Evolutionary conservation across 2,113 vertebrate species (phyloP), one percentile per base, ranked within the genome.

Genomic region (Salvelinus sp.): DNA sequence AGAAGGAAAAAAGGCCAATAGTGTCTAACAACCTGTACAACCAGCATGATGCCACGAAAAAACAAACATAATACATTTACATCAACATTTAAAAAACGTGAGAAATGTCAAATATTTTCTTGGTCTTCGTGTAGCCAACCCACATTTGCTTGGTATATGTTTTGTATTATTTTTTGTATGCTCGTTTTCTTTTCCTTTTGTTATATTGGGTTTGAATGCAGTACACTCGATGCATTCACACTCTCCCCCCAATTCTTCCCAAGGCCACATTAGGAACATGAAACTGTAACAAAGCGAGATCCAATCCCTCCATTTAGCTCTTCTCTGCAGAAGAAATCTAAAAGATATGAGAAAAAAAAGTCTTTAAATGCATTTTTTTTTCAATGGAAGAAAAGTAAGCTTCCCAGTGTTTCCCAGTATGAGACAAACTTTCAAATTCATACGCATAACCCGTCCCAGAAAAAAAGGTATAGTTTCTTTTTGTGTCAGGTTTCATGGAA

Each of bases 11-110:
- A 75, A 89, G 74, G 86, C 85, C 74, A 80, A 87, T 68, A 76
- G 80, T 82, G 76, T 86, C 81, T 70, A 77, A 84, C 79, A 70
- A 88, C 86, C 86, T 85, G 89, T 89, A 92, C 90, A 90, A 89
- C 87, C 88, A 85, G 85, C 83, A 86, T 88, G 89, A 87, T 91
- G 92, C 88, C 90, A 91, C 90, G 79, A 88, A 91, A 44, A 54
- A 54, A 90, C 90, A 88, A 91, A 88, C 87, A 79, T 70, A 91
- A 89, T 88, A 92, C 92, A 90, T 92, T 93, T 95, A 97, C 95
- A 95, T 93, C 91, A 93, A 96, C 95, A 96, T 95, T 95, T 95
- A 95, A 94, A 96, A 91, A 91, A 89, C 93, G 94, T 93, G 92
- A 94, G 94, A 93, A 94, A 92, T 79, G 82, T 86, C 70, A 72